These are phyloP conservation scores for Harpagus bidentatus DNA, from an alignment of 2,113 vertebrate species.

Conservation along the genomic window DNA sequence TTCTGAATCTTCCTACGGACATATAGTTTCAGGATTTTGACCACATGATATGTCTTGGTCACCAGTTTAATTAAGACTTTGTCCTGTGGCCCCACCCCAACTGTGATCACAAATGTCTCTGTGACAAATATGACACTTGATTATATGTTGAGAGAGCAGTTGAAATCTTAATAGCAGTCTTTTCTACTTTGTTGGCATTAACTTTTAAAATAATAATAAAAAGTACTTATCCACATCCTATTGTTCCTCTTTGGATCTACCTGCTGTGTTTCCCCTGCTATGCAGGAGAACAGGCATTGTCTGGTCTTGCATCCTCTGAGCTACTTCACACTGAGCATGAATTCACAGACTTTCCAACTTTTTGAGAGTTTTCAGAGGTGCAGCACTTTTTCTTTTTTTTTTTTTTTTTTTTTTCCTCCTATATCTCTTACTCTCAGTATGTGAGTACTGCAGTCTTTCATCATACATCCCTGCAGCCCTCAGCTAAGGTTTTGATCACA, in stretches of 20 bases:
- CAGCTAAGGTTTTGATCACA: not conserved
- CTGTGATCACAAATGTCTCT: not conserved
- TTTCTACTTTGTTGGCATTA: not conserved
- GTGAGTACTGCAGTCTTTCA: not conserved
- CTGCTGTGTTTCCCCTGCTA: not conserved
- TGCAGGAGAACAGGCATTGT: not conserved
- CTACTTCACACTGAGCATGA: not conserved
- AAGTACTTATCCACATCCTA: not conserved
- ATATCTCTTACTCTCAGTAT: not conserved
- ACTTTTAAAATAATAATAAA: not conserved
- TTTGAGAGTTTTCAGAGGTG: not conserved
- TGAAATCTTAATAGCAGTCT: not conserved
- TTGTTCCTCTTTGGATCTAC: not conserved
- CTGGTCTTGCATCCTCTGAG: not conserved
- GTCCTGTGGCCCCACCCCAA: not conserved
- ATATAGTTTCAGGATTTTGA: not conserved
- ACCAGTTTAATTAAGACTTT: not conserved
- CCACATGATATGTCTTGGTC: not conserved
- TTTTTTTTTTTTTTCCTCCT: fast-evolving
- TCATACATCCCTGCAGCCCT: not conserved
- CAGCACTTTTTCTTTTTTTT: not conserved
- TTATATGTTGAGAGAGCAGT: not conserved
- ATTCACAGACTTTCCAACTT: constrained; percentile 17
- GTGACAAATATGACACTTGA: not conserved
- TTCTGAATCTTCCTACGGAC: not conserved